Evolutionary conservation across 2,113 vertebrate genomes (phyloP).

Genomic region (Gallinago media): DNA sequence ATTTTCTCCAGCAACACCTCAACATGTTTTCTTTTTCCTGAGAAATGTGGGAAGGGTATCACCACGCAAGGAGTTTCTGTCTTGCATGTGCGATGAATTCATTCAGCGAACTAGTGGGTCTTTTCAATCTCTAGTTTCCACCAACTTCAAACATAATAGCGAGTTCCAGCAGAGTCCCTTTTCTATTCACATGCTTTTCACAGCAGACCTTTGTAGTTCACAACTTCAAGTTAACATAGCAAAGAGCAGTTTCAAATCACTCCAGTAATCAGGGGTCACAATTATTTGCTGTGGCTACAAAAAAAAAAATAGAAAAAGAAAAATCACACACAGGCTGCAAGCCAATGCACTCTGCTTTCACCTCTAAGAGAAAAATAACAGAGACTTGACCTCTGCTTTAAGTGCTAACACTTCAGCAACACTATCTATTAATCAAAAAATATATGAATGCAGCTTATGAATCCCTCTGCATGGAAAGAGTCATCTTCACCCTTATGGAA

Average conservation of each 20-base stretch:
- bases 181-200: constrained; percentile 54
- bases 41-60: neutral
- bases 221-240: constrained; percentile 52
- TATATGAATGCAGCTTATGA: neutral
- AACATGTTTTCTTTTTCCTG: constrained; percentile 12
- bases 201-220: constrained; percentile 40
- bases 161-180: constrained; percentile 51
- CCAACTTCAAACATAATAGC: constrained; percentile 58
- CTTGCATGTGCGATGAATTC: constrained; percentile 29
- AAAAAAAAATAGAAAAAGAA: neutral
- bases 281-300: constrained; percentile 23
- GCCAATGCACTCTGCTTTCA: neutral
- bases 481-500: neutral
- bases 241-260: constrained; percentile 50
- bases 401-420: constrained; percentile 24
- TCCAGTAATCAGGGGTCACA: constrained; percentile 31
- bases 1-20: constrained; percentile 48
- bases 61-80: neutral
- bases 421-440: constrained; percentile 38
- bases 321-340: neutral
- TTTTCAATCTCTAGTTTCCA: constrained; percentile 44
- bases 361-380: constrained; percentile 28
- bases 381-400: constrained; percentile 13
- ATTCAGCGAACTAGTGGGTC: constrained; percentile 19
- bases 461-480: neutral